A percentile compares a stretch with the other conserved stretches of the same genome.
phyloP scores from a whole-genome alignment of 2,113 vertebrate species.

The Symphodus melops region DNA sequence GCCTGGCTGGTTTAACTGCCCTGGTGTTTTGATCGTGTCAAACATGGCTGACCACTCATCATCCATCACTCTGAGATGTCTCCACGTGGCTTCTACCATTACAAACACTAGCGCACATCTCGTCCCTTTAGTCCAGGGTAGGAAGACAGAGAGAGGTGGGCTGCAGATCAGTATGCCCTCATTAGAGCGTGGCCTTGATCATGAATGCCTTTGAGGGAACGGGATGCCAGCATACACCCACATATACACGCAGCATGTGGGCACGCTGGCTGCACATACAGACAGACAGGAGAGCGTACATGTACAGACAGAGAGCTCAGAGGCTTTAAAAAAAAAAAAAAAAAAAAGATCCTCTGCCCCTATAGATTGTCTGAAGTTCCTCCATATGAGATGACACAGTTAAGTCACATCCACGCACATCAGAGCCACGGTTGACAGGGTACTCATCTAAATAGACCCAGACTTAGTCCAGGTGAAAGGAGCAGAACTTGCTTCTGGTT shows the following conservation, averaged over 20 bases:
- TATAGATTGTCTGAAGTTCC: conserved; percentile 27
- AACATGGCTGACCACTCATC: conserved; percentile 39
- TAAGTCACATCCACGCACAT: conserved; percentile 34
- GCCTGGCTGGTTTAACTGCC: conserved; percentile 9
- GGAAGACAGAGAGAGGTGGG: conserved; percentile 47
- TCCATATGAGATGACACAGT: conserved; percentile 33
- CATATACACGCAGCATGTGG: conserved; percentile 46
- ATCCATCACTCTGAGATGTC: conserved; percentile 75
- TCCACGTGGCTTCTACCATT: conserved; percentile 22
- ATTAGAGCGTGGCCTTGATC: conserved; percentile 67
- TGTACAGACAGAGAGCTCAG: conserved; percentile 18
- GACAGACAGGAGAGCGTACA: conserved; percentile 26
- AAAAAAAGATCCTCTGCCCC: conserved; percentile 7
- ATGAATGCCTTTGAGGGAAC: conserved; percentile 51
- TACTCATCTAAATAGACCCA: conserved; percentile 44
- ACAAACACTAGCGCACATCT: conserved; percentile 15
- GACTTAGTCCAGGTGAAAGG: conserved; percentile 47
- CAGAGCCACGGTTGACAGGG: conserved; percentile 18
- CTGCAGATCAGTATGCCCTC: conserved; percentile 57
- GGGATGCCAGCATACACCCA: conserved; percentile 44
- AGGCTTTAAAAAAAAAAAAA: background rate
- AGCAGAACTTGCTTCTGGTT: conserved; percentile 62
- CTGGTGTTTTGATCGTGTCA: conserved; percentile 26
- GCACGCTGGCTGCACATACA: conserved; percentile 35
- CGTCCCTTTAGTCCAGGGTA: conserved; percentile 9